These are phyloP conservation scores for Watsonalla binaria DNA, from an alignment of 2,888 invertebrate genomes.

Conservation along the genomic window DNA sequence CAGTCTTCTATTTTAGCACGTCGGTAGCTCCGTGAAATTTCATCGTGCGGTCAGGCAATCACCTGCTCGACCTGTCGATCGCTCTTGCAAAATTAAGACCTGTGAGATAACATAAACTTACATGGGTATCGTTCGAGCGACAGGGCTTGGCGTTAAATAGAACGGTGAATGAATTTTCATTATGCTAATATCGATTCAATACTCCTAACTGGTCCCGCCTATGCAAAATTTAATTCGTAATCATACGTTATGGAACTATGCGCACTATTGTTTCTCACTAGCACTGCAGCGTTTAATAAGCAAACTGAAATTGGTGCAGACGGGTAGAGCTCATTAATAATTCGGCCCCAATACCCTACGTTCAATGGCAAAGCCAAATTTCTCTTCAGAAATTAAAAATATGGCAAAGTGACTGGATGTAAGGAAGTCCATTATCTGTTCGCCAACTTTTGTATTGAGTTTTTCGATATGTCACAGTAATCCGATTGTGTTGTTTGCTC, in stretches of 20 bases:
- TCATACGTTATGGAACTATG: constrained; percentile 5
- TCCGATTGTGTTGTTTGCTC: not conserved
- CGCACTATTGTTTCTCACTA: constrained; percentile 20
- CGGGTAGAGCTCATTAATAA: constrained; percentile 27
- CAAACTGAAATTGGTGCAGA: constrained; percentile 13
- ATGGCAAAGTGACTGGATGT: constrained; percentile 6
- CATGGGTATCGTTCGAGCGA: too few relatives aligned
- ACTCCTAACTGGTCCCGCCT: not conserved
- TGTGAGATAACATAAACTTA: too few relatives aligned
- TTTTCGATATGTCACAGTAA: not conserved
- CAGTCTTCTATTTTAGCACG: too few relatives aligned
- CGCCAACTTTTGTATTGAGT: not conserved
- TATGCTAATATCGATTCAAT: too few relatives aligned
- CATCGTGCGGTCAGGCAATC: too few relatives aligned
- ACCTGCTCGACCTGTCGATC: too few relatives aligned
- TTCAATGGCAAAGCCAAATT: constrained; percentile 16
- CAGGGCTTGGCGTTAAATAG: too few relatives aligned
- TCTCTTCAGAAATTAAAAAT: constrained; percentile 16
- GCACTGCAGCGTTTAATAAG: constrained; percentile 23
- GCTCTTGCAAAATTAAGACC: too few relatives aligned
- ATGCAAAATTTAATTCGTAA: not conserved
- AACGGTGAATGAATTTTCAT: not conserved
- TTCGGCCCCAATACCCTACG: constrained; percentile 22
- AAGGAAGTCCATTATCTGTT: not conserved
- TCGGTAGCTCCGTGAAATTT: too few relatives aligned